A percentile compares a stretch with the other conserved stretches of the same genome.
These are phyloP conservation scores for Myrmecophaga tridactyla DNA, from an alignment of 2,113 vertebrate species.

Conservation along the genomic window DNA sequence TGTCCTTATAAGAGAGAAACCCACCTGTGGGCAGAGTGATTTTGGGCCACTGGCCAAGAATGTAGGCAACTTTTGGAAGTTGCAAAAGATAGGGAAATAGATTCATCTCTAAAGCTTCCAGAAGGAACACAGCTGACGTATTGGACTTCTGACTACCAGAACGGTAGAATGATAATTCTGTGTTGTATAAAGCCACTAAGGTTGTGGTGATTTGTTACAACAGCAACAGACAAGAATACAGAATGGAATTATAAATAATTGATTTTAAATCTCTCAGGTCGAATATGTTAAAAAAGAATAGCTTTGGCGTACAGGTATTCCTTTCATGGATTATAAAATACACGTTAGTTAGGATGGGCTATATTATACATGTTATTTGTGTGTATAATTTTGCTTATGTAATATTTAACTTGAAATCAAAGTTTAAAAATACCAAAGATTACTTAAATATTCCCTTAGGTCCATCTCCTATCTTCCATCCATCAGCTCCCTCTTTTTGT, in stretches of 20 bases:
- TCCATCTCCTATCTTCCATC: neutral
- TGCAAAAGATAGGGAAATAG: neutral
- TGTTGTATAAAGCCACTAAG: neutral
- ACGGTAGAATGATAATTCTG: neutral
- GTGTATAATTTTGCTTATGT: neutral
- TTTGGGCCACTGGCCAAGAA: neutral
- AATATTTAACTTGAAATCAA: conserved; percentile 2
- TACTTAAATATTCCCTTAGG: neutral
- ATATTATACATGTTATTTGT: neutral
- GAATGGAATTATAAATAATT: neutral
- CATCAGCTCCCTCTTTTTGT: neutral
- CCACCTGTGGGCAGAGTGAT: neutral
- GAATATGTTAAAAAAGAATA: neutral
- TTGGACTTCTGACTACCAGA: neutral
- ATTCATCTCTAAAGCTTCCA: neutral
- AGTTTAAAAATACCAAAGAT: neutral
- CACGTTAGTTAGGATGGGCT: neutral
- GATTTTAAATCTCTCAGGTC: neutral
- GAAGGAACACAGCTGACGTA: neutral
- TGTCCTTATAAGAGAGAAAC: neutral
- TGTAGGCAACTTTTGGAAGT: neutral
- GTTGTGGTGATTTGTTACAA: neutral
- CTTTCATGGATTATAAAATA: neutral
- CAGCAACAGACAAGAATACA: neutral
- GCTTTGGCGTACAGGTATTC: neutral